Evolutionary conservation across 2,113 vertebrate species (phyloP).

Genomic region (Eudorcas thomsonii): DNA sequence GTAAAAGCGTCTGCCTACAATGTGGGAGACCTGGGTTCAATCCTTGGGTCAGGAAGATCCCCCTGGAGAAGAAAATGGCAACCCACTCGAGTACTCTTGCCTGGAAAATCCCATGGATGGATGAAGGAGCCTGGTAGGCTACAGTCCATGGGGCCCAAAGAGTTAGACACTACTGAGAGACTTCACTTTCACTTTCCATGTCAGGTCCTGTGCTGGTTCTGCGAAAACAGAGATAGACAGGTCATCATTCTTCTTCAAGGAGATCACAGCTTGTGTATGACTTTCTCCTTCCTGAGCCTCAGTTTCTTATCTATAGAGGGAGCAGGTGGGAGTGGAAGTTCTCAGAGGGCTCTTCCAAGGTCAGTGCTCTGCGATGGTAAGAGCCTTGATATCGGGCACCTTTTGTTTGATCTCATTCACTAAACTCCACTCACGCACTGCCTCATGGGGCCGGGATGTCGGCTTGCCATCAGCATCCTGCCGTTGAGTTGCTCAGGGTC

Average conservation of each 20-base stretch:
- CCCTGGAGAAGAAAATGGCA: too few relatives aligned
- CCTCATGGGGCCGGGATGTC: background rate
- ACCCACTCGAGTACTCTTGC: too few relatives aligned
- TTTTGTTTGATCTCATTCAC: background rate
- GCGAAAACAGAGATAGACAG: background rate
- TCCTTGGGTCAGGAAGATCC: too few relatives aligned
- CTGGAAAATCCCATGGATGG: background rate
- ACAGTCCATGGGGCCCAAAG: background rate
- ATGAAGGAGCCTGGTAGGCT: background rate
- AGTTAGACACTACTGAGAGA: background rate
- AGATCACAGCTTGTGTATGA: background rate
- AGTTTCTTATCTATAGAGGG: background rate
- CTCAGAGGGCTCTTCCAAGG: background rate
- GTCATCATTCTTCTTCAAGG: background rate
- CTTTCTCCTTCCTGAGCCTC: background rate
- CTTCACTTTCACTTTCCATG: background rate
- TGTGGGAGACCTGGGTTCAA: too few relatives aligned
- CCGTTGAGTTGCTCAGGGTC: background rate
- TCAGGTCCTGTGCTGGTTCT: background rate
- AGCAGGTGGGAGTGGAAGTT: background rate
- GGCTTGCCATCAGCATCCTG: background rate
- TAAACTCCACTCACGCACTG: background rate
- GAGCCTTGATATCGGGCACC: background rate
- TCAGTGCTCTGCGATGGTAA: background rate
- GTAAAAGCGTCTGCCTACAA: too few relatives aligned